Percentiles rank a stretch among this genome's conserved stretches.
Evolutionary conservation across 2,888 invertebrate species (phyloP).

Genomic region (Drosophila peninsularis): DNA sequence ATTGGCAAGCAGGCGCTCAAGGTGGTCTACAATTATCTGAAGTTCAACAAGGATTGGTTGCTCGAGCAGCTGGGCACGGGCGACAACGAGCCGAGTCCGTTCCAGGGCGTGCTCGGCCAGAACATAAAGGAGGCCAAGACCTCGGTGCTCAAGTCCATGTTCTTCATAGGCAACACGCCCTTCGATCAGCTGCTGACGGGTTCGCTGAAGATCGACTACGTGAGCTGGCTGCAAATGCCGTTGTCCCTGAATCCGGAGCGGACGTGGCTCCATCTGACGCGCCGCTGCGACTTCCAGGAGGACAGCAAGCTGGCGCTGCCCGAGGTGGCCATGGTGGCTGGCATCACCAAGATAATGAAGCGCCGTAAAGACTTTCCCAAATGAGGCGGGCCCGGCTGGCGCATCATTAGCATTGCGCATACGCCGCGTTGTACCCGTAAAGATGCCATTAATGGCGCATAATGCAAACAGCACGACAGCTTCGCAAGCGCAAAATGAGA

Average conservation of each 20-base stretch:
- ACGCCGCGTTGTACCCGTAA: constrained; percentile 28
- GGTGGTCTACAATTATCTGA: constrained; percentile 88
- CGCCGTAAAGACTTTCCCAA: constrained; percentile 78
- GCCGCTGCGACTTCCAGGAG: constrained; percentile 85
- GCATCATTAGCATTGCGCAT: constrained; percentile 47
- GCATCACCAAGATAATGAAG: constrained; percentile 83
- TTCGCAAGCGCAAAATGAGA: constrained; percentile 52
- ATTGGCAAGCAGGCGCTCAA: constrained; percentile 87
- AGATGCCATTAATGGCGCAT: constrained; percentile 70
- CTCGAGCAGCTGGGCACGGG: constrained; percentile 86
- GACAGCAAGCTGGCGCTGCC: constrained; percentile 83
- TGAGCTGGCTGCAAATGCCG: constrained; percentile 85
- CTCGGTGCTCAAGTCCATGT: constrained; percentile 90
- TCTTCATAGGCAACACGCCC: constrained; percentile 90
- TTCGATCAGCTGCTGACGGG: constrained; percentile 89
- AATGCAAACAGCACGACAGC: constrained; percentile 63
- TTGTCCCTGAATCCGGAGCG: constrained; percentile 85
- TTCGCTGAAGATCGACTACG: constrained; percentile 85
- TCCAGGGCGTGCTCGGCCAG: constrained; percentile 83
- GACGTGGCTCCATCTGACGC: constrained; percentile 84
- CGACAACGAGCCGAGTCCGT: constrained; percentile 79
- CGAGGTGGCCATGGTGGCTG: constrained; percentile 85
- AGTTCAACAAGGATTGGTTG: constrained; percentile 89
- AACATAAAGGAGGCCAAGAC: constrained; percentile 83
- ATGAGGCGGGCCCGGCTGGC: constrained; percentile 28